These are phyloP conservation scores for Ptyas mucosa DNA, from an alignment of 2,113 vertebrate species.

Conservation along the genomic window DNA sequence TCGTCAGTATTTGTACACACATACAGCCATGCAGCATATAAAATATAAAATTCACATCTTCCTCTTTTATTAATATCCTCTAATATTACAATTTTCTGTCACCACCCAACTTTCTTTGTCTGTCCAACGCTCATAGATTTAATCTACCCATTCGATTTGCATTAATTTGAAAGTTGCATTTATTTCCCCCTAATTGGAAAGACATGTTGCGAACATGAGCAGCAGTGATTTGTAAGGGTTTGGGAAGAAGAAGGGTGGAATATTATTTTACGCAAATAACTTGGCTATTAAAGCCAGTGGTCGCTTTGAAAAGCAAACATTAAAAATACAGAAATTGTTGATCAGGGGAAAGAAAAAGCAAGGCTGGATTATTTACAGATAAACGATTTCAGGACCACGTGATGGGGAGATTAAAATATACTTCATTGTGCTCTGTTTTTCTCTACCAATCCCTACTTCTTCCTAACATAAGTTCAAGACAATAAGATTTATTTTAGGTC, in stretches of 20 bases:
- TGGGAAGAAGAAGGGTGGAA: slow-evolving; percentile 70
- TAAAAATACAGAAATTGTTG: slow-evolving; percentile 78
- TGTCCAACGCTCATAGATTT: slow-evolving; percentile 64
- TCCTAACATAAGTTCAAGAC: slow-evolving; percentile 67
- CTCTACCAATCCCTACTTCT: neutral
- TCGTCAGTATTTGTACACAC: slow-evolving; percentile 16
- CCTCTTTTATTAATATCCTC: slow-evolving; percentile 26
- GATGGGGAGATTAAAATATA: slow-evolving; percentile 61
- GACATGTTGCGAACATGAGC: slow-evolving; percentile 63
- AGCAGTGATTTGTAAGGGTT: slow-evolving; percentile 63
- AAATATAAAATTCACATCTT: slow-evolving; percentile 25
- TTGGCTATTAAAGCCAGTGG: slow-evolving; percentile 76
- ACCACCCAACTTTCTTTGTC: slow-evolving; percentile 58
- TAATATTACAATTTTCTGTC: slow-evolving; percentile 51
- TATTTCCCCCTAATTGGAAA: slow-evolving; percentile 65
- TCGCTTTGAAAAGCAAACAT: slow-evolving; percentile 81
- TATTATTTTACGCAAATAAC: slow-evolving; percentile 79
- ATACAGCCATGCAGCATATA: slow-evolving; percentile 35
- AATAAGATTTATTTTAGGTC: slow-evolving; percentile 67
- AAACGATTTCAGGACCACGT: slow-evolving; percentile 70
- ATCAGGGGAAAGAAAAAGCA: slow-evolving; percentile 74
- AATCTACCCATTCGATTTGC: slow-evolving; percentile 69
- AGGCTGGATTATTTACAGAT: slow-evolving; percentile 80
- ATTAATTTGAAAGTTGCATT: slow-evolving; percentile 70
- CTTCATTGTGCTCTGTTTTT: slow-evolving; percentile 61